These are phyloP conservation scores for Encarsia formosa DNA, from an alignment of 2,888 invertebrate species.

Conservation along the genomic window DNA sequence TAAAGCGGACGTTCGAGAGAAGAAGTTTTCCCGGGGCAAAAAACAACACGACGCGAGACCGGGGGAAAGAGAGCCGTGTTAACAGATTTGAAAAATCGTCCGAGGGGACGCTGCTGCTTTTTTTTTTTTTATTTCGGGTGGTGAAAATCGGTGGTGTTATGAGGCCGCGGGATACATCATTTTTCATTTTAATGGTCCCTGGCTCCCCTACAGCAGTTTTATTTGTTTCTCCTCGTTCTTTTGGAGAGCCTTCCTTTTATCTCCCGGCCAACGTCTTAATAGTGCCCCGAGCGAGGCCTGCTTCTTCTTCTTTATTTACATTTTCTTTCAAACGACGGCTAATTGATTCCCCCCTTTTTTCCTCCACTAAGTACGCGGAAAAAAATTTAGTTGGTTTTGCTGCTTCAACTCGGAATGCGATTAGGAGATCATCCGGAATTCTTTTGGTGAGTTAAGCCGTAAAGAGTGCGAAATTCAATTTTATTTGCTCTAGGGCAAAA, in stretches of 20 bases:
- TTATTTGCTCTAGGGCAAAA: no score
- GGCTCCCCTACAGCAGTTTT: slow-evolving; percentile 37
- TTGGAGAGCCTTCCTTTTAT: slow-evolving; percentile 36
- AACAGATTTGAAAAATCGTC: slow-evolving; percentile 50
- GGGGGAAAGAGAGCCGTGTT: slow-evolving; percentile 24
- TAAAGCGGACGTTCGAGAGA: background rate
- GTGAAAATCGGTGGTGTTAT: slow-evolving; percentile 18
- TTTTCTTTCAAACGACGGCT: slow-evolving; percentile 19
- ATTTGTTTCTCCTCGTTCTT: slow-evolving; percentile 37
- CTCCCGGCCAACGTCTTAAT: slow-evolving; percentile 41
- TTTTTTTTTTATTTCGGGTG: background rate
- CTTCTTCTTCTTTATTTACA: slow-evolving; percentile 19
- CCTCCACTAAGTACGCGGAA: no score
- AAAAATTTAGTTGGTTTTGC: no score
- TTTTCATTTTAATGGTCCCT: slow-evolving; percentile 52
- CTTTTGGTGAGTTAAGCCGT: no score
- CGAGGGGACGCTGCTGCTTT: no score
- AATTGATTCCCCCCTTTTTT: slow-evolving; percentile 26
- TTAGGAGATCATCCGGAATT: no score
- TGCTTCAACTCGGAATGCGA: no score
- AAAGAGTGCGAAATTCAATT: no score
- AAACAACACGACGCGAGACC: background rate
- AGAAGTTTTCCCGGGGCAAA: background rate
- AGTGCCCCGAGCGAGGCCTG: slow-evolving; percentile 30
- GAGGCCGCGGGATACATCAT: slow-evolving; percentile 39